phyloP scores from a whole-genome alignment of 2,888 invertebrate genomes.

The Orthonevra nobilis region DNA sequence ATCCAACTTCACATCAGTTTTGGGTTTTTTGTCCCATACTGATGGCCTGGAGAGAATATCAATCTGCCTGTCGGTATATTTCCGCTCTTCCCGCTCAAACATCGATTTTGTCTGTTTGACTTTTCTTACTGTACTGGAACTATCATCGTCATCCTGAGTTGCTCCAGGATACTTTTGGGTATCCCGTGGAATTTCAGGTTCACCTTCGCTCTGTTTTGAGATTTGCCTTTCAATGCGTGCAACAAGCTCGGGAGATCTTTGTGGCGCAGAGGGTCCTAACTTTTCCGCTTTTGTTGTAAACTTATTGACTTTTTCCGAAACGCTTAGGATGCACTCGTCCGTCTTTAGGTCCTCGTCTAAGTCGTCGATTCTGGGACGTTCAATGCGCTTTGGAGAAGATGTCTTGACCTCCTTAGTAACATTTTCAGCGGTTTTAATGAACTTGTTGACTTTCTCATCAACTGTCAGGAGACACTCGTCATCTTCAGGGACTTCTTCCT shows the following conservation, averaged over 20 bases:
- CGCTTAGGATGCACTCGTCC: conserved; percentile 84
- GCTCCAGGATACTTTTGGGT: conserved; percentile 29
- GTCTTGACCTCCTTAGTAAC: conserved; percentile 79
- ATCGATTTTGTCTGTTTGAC: conserved; percentile 35
- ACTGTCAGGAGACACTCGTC: conserved; percentile 84
- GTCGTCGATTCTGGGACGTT: conserved; percentile 82
- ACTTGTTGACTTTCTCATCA: conserved; percentile 85
- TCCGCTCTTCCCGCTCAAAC: conserved; percentile 68
- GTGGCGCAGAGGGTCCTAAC: conserved; percentile 78
- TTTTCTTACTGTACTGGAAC: conserved; percentile 39
- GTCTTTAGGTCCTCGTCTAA: conserved; percentile 82
- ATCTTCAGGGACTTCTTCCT: conserved; percentile 77
- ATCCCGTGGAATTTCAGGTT: conserved; percentile 72
- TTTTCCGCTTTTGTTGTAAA: conserved; percentile 84
- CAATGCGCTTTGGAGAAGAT: conserved; percentile 74
- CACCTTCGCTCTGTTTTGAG: conserved; percentile 75
- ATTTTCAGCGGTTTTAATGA: conserved; percentile 84
- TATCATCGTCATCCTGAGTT: conserved; percentile 16
- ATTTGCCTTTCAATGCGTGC: conserved; percentile 79
- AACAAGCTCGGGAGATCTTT: conserved; percentile 81
- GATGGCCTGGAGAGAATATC: conserved; percentile 82
- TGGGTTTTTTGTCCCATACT: conserved; percentile 78
- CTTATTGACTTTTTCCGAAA: conserved; percentile 85
- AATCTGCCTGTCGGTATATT: conserved; percentile 76
- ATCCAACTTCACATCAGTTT: conserved; percentile 78